Evolutionary conservation across 2,888 invertebrate genomes (phyloP).

Genomic region (Aporophyla lueneburgensis): DNA sequence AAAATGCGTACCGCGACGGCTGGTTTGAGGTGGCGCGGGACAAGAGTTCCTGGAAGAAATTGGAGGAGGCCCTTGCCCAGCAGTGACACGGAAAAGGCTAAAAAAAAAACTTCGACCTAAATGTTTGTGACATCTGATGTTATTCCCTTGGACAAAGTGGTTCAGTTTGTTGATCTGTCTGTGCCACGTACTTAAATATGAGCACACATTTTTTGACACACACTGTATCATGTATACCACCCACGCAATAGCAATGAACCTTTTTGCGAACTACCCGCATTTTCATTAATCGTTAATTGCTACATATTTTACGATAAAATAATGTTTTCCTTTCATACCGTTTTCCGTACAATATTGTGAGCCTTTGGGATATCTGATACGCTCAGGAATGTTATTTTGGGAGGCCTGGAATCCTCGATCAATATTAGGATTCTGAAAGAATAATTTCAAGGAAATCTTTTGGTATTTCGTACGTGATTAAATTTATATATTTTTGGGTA

Average conservation of each 20-base stretch:
- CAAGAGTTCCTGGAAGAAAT: too few relatives aligned
- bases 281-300: slow-evolving; percentile 59
- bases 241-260: slow-evolving; percentile 3
- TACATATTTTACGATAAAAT: slow-evolving; percentile 53
- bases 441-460: slow-evolving; percentile 17
- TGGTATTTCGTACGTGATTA: slow-evolving; percentile 34
- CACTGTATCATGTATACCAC: background rate
- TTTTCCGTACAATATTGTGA: slow-evolving; percentile 30
- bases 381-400: slow-evolving; percentile 51
- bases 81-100: too few relatives aligned
- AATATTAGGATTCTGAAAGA: slow-evolving; percentile 23
- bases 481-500: slow-evolving; percentile 36
- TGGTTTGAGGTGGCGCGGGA: too few relatives aligned
- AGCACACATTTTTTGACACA: background rate
- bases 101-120: background rate
- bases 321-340: slow-evolving; percentile 48
- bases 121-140: background rate
- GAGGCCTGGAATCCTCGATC: slow-evolving; percentile 31
- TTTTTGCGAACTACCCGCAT: slow-evolving; percentile 40
- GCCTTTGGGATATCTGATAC: slow-evolving; percentile 35
- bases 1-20: too few relatives aligned
- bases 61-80: too few relatives aligned
- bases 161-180: background rate
- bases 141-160: background rate
- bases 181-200: background rate